phyloP scores from a whole-genome alignment of 2,888 invertebrate species.

The Torymus aiolomorphi region DNA sequence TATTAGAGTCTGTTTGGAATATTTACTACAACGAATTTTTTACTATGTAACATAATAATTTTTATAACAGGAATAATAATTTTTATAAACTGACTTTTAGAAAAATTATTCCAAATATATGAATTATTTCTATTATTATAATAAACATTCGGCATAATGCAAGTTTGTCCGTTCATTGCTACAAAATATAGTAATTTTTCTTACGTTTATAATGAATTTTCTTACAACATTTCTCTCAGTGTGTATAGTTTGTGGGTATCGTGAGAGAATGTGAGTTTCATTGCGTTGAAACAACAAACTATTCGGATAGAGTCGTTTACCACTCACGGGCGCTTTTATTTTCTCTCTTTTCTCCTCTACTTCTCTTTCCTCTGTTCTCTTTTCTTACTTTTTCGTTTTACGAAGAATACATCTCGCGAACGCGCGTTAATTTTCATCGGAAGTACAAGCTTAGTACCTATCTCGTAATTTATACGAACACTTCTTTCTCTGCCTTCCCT shows the following conservation, averaged over 20 bases:
- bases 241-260: conserved; percentile 11
- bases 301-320: conserved; percentile 41
- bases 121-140: no score
- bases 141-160: no score
- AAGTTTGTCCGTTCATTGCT: no score
- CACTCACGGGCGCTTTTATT: conserved; percentile 33
- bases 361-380: conserved; percentile 24
- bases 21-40: no score
- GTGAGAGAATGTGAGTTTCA: conserved; percentile 48
- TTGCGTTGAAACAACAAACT: conserved; percentile 43
- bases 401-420: conserved; percentile 28
- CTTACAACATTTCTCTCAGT: no score
- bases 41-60: no score
- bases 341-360: background rate
- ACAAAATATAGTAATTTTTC: no score
- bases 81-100: no score
- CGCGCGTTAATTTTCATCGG: conserved; percentile 56
- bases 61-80: no score
- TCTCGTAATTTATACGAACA: conserved; percentile 22
- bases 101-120: no score
- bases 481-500: conserved; percentile 25
- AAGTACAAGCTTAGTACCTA: conserved; percentile 34
- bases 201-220: no score
- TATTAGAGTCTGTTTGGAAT: no score
- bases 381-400: background rate